phyloP scores from a whole-genome alignment of 2,797 vertebrate species.

The Rhinoraja longicauda region DNA sequence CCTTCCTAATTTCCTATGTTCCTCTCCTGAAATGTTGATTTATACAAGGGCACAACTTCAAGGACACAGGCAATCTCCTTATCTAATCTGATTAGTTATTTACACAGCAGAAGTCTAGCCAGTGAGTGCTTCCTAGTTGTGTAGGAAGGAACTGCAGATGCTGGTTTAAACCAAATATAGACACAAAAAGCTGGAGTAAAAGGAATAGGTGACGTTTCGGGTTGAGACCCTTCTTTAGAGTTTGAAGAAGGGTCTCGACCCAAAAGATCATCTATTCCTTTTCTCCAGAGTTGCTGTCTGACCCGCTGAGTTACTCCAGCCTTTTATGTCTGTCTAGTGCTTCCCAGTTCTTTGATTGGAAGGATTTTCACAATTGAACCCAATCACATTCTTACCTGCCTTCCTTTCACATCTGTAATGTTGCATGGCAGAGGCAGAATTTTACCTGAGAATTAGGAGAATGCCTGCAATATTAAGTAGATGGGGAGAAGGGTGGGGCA shows the following conservation, averaged over 20 bases:
- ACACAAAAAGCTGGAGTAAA: too few species aligned
- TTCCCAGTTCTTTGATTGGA: background rate
- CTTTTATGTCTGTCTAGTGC: background rate
- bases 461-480: background rate
- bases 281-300: too few species aligned
- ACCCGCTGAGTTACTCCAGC: too few species aligned
- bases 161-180: too few species aligned
- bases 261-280: too few species aligned
- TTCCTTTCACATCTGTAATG: background rate
- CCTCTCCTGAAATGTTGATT: background rate
- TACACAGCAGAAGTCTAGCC: background rate
- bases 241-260: too few species aligned
- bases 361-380: background rate
- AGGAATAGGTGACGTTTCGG: too few species aligned
- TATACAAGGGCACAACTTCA: background rate
- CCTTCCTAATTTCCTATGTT: background rate
- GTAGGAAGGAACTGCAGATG: too few species aligned
- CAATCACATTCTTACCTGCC: background rate
- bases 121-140: background rate
- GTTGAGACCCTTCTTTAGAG: too few species aligned
- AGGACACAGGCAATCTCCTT: background rate
- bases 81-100: background rate
- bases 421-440: background rate
- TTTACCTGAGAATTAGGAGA: background rate
- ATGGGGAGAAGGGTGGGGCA: background rate